These are phyloP conservation scores for Pseudachorutes palmiensis DNA, from an alignment of 1,140 invertebrate genomes.

Conservation along the genomic window DNA sequence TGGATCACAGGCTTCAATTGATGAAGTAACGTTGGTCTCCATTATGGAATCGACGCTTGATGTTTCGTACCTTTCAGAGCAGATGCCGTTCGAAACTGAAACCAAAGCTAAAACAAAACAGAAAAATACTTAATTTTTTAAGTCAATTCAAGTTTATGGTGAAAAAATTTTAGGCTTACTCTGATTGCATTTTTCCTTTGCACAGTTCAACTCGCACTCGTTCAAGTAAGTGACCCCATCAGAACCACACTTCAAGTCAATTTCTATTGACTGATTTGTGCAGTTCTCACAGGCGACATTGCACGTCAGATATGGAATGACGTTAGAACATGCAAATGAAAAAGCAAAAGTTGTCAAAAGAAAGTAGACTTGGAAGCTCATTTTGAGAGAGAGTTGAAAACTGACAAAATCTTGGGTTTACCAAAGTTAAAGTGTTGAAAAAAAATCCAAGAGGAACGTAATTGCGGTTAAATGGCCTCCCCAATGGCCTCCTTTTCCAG, in stretches of 20 bases:
- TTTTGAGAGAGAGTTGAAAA: not conserved
- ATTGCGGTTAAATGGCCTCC: too few relatives aligned
- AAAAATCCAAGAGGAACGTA: too few relatives aligned
- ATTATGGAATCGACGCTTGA: too few relatives aligned
- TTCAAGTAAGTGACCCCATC: conserved; percentile 8
- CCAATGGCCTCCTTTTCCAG: too few relatives aligned
- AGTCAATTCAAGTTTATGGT: too few relatives aligned
- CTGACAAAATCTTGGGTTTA: not conserved
- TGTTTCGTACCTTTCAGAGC: not conserved
- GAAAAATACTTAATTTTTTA: too few relatives aligned
- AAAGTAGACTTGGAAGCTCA: too few relatives aligned
- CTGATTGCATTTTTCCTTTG: not conserved
- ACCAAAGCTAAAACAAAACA: too few relatives aligned
- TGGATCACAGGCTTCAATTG: not conserved
- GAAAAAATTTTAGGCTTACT: not conserved
- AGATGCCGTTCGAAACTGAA: too few relatives aligned
- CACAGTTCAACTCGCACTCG: not conserved
- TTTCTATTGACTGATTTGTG: not conserved
- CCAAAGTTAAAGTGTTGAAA: not conserved
- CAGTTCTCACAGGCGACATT: not conserved
- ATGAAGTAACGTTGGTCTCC: too few relatives aligned
- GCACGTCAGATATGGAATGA: not conserved
- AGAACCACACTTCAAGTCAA: conserved; percentile 6
- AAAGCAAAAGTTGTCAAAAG: not conserved
- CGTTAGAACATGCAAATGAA: not conserved